Evolutionary conservation across 2,797 vertebrate species (phyloP).

Genomic region (Poeciliopsis presidionis): DNA sequence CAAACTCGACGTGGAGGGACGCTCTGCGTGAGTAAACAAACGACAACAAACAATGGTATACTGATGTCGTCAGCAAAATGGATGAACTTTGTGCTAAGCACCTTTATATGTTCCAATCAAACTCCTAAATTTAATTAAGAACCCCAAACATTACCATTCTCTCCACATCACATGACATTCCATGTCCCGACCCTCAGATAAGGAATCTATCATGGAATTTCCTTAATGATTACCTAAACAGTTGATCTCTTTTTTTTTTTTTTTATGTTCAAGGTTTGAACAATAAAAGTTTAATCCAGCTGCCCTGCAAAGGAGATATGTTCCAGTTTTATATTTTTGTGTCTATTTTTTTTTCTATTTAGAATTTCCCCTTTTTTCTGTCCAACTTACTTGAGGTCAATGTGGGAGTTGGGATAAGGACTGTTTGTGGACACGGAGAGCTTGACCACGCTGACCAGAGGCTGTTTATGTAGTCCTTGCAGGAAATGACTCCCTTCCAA

Average conservation of each 20-base stretch:
- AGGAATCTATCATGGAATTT: conserved; percentile 25
- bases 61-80: background rate
- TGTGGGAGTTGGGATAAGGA: conserved; percentile 64
- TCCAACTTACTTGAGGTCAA: conserved; percentile 54
- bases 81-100: background rate
- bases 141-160: background rate
- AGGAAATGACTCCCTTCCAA: conserved; percentile 73
- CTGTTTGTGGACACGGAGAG: conserved; percentile 51
- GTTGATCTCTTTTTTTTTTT: conserved; percentile 24
- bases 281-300: background rate
- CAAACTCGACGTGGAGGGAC: conserved; percentile 95
- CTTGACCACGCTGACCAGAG: conserved; percentile 52
- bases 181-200: conserved; percentile 26
- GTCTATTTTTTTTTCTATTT: conserved; percentile 39
- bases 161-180: conserved; percentile 24
- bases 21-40: conserved; percentile 91
- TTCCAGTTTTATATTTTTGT: conserved; percentile 27
- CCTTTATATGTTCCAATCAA: background rate
- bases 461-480: conserved; percentile 58
- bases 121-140: background rate
- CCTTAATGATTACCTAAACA: conserved; percentile 18
- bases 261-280: conserved; percentile 8
- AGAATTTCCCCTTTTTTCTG: conserved; percentile 31
- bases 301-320: conserved; percentile 12
- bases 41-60: background rate